These are phyloP conservation scores for Gephyroberyx darwinii DNA, from an alignment of 2,797 vertebrate species.

Conservation along the genomic window DNA sequence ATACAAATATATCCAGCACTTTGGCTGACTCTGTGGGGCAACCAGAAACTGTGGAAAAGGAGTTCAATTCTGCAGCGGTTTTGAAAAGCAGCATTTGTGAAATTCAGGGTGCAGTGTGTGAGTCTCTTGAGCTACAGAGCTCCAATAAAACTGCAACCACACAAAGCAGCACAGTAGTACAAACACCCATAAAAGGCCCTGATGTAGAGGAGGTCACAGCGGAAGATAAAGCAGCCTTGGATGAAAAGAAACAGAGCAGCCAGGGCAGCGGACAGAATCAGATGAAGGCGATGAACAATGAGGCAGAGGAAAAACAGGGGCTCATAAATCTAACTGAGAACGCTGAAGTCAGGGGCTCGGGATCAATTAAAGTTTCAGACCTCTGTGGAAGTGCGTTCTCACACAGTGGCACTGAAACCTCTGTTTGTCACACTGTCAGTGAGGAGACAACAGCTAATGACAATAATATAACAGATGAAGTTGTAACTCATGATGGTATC, in stretches of 20 bases:
- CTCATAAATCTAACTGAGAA: conserved; percentile 39
- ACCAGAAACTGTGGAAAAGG: conserved; percentile 41
- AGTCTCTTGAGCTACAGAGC: conserved; percentile 51
- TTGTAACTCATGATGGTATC: background rate
- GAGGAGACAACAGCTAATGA: conserved; percentile 30
- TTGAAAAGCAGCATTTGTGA: conserved; percentile 49
- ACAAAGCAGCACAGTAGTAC: conserved; percentile 51
- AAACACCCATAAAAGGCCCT: conserved; percentile 62
- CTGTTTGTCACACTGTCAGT: conserved; percentile 11
- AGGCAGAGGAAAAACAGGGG: conserved; percentile 43
- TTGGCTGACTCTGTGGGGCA: conserved; percentile 23
- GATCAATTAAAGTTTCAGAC: conserved; percentile 30
- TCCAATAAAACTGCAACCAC: conserved; percentile 50
- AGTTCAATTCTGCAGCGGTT: conserved; percentile 18
- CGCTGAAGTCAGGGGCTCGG: conserved; percentile 29
- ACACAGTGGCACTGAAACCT: conserved; percentile 9
- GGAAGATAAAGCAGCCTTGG: conserved; percentile 60
- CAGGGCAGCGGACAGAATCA: conserved; percentile 45
- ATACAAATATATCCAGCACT: conserved; percentile 24
- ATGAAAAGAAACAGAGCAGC: conserved; percentile 52
- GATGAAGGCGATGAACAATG: conserved; percentile 42
- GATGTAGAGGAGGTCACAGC: conserved; percentile 53
- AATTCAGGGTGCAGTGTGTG: conserved; percentile 50
- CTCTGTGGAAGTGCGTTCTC: conserved; percentile 24
- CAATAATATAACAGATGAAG: conserved; percentile 14